Evolutionary conservation across 2,888 invertebrate species (phyloP).

Genomic region (Clunio marinus): DNA sequence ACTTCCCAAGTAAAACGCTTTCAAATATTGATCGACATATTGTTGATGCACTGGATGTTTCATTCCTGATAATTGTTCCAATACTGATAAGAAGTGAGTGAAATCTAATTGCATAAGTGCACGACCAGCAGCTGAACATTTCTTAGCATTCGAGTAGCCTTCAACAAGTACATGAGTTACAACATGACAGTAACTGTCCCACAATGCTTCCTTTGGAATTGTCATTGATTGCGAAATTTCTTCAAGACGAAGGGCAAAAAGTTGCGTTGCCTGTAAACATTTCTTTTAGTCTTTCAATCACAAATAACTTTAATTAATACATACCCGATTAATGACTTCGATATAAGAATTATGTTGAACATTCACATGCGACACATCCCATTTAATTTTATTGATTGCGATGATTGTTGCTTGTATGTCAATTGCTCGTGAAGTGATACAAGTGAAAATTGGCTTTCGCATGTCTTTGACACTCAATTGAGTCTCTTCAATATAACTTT

Average conservation of each 20-base stretch:
- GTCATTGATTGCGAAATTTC: slow-evolving; percentile 67
- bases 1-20: slow-evolving; percentile 92
- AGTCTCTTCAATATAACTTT: slow-evolving; percentile 70
- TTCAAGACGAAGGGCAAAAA: slow-evolving; percentile 72
- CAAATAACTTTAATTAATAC: slow-evolving; percentile 43
- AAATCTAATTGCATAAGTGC: slow-evolving; percentile 98
- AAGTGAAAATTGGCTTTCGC: slow-evolving; percentile 80
- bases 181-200: slow-evolving; percentile 84
- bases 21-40: slow-evolving; percentile 91
- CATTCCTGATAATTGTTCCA: slow-evolving; percentile 78
- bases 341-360: slow-evolving; percentile 90
- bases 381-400: slow-evolving; percentile 89
- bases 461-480: slow-evolving; percentile 68
- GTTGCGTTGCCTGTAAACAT: slow-evolving; percentile 60
- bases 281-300: neutral
- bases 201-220: slow-evolving; percentile 68
- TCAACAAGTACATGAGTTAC: slow-evolving; percentile 87
- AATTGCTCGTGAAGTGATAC: slow-evolving; percentile 74
- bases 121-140: slow-evolving; percentile 93
- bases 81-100: slow-evolving; percentile 85
- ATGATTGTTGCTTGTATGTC: slow-evolving; percentile 70
- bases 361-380: slow-evolving; percentile 93
- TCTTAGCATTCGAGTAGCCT: slow-evolving; percentile 85
- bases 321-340: slow-evolving; percentile 66
- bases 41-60: slow-evolving; percentile 83